These are phyloP conservation scores for Nemurella pictetii DNA, from an alignment of 2,888 invertebrate species.

Conservation along the genomic window DNA sequence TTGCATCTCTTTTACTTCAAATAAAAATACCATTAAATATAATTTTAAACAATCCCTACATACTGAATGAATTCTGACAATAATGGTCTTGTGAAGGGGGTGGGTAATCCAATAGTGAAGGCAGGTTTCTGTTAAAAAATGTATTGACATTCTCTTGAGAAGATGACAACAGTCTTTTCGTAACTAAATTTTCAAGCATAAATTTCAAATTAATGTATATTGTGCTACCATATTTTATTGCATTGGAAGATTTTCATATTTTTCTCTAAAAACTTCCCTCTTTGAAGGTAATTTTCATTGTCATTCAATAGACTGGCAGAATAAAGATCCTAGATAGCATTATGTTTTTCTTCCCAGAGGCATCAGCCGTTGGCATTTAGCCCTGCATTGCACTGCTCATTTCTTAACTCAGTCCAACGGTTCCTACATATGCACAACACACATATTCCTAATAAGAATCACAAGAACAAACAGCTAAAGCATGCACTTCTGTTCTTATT, in stretches of 20 bases:
- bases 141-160: neutral
- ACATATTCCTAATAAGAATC: conserved; percentile 19
- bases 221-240: conserved; percentile 18
- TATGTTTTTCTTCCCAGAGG: neutral
- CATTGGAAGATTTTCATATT: conserved; percentile 28
- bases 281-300: neutral
- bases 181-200: neutral
- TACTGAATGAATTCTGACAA: neutral
- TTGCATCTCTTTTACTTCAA: neutral
- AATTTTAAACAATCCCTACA: neutral
- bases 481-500: conserved; percentile 34
- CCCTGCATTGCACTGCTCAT: conserved; percentile 28
- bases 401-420: conserved; percentile 3
- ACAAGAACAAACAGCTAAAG: conserved; percentile 34
- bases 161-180: neutral
- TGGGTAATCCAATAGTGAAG: neutral
- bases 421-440: conserved; percentile 29
- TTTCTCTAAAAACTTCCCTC: neutral
- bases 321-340: neutral
- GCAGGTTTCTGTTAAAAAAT: neutral
- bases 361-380: neutral
- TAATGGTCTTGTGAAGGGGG: neutral
- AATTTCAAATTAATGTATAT: neutral
- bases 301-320: neutral
- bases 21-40: neutral